Percentiles rank a stretch among this genome's conserved stretches.
phyloP scores from a whole-genome alignment of 1,140 invertebrate genomes.

The Mizuhopecten yessoensis region DNA sequence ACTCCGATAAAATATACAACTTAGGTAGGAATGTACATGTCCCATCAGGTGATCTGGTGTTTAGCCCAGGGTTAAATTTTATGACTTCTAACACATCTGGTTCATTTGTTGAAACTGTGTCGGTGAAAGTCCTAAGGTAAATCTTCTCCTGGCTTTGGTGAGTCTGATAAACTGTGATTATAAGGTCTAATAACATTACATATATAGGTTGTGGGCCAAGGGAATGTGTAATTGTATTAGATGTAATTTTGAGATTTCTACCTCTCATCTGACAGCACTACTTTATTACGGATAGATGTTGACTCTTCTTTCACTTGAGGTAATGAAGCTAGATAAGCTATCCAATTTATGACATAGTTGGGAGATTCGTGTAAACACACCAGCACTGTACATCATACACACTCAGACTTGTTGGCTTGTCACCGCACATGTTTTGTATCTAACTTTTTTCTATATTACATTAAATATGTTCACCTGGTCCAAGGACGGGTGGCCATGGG shows the following conservation, averaged over 20 bases:
- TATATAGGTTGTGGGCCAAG: not conserved
- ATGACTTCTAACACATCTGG: not conserved
- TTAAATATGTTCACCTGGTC: too few relatives aligned
- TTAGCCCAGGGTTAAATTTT: too few relatives aligned
- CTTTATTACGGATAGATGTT: not conserved
- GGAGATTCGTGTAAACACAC: not conserved
- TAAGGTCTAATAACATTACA: not conserved
- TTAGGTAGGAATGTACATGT: too few relatives aligned
- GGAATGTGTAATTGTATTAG: slow-evolving; percentile 7
- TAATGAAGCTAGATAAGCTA: slow-evolving; percentile 39
- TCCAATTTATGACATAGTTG: slow-evolving; percentile 19
- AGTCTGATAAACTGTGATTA: not conserved
- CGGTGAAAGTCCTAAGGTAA: not conserved
- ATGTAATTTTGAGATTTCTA: not conserved
- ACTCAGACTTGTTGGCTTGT: not conserved
- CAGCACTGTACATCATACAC: not conserved
- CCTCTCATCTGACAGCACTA: not conserved
- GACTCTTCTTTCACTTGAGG: slow-evolving; percentile 6
- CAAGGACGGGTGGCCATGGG: too few relatives aligned
- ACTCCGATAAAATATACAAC: too few relatives aligned
- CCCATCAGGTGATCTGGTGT: too few relatives aligned
- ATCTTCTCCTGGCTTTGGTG: not conserved
- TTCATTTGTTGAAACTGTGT: not conserved
- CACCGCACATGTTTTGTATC: too few relatives aligned
- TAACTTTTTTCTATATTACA: too few relatives aligned